Evolutionary conservation across 1,140 invertebrate genomes (phyloP), one percentile per base, ranked within the genome.

Genomic region (Cepaea nemoralis): DNA sequence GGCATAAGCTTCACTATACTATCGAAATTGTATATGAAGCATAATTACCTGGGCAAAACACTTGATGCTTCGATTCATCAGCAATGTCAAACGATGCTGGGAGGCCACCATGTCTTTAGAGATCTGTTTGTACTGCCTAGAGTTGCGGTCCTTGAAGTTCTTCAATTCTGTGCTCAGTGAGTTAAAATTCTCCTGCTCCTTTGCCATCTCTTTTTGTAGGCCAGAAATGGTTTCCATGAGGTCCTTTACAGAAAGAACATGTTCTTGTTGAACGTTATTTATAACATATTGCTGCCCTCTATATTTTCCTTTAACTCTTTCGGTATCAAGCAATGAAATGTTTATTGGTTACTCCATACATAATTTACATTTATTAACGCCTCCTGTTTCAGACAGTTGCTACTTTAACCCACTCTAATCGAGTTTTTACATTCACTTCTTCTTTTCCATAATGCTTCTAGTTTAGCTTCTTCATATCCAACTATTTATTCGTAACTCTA

Each of bases 51-150:
- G 87, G 31, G 87, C 83, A 74, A 89, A 89, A 66, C 88, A 89
- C 63, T 88, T 88, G 87, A 89, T 89, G 73, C 87, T 88, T 33
- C 87, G 75, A 76, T 89, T 86, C 88, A 89, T 89, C 16, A 89
- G 84, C 33, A 82, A 77, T 22, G 87, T 88, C 22, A 89, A 83
- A 55, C 84, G 66, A 1, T 69, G 73, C 77, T 89, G 88, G 45
- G 87, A 88, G 1, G 81, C 73, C 45, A 84, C 81, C 85, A 89
- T 86, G 67, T 89, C 88, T 40, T 84, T 85, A 16, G 87, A 87
- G 67, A 89, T 87, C 40, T 86, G 86, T 77, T 88, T 88, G 80
- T 87, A 87, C 77, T 89, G 88, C 3, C 82, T 84, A 5, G 87
- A 88, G 63, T 85, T 88, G 50, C 85, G 86, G 45, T 83, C 83